A percentile compares a stretch with the other conserved stretches of the same genome.
Conservation (phyloP, 1,140 invertebrate genomes). For the Drosophila tristis region DNA sequence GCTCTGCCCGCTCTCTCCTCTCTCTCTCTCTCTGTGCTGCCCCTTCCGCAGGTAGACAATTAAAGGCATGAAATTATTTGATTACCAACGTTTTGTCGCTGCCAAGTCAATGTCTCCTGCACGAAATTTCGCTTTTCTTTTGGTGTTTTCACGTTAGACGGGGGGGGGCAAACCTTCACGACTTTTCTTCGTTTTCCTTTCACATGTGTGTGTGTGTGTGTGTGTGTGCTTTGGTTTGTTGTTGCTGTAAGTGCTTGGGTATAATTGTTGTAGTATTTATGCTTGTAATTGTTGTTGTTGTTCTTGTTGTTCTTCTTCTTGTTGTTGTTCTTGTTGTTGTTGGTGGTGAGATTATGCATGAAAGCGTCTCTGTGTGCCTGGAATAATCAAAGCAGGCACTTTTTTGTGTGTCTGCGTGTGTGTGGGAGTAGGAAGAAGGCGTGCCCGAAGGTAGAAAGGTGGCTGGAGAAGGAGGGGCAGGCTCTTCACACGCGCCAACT, state of each 20-base stretch:
- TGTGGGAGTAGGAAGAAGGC: neutral
- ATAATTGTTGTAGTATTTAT: slow-evolving; percentile 16
- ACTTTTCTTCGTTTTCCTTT: slow-evolving; percentile 28
- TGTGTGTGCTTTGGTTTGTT: neutral
- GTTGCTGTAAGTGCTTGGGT: slow-evolving; percentile 30
- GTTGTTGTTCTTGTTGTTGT: slow-evolving; percentile 23
- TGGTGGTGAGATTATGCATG: slow-evolving; percentile 69
- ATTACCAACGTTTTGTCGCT: slow-evolving; percentile 72
- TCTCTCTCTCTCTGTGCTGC: neutral
- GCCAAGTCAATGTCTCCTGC: slow-evolving; percentile 42
- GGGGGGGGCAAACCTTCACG: slow-evolving; percentile 30
- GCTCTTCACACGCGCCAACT: slow-evolving; percentile 51
- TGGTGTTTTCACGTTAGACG: slow-evolving; percentile 9
- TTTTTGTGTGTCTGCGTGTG: neutral
- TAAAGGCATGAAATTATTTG: slow-evolving; percentile 79
- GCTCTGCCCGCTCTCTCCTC: too few relatives aligned
- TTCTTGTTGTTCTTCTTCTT: too few relatives aligned
- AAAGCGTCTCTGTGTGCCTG: slow-evolving; percentile 69
- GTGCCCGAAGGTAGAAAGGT: neutral
- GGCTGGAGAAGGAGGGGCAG: neutral
- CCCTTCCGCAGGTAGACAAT: slow-evolving; percentile 58
- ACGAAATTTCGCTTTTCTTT: slow-evolving; percentile 75
- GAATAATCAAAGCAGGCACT: slow-evolving; percentile 66
- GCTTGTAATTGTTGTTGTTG: slow-evolving; percentile 22
- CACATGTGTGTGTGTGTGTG: slow-evolving; percentile 28